Base-by-base conservation (phyloP, 2,113 vertebrate species). In the Athene noctua region DNA sequence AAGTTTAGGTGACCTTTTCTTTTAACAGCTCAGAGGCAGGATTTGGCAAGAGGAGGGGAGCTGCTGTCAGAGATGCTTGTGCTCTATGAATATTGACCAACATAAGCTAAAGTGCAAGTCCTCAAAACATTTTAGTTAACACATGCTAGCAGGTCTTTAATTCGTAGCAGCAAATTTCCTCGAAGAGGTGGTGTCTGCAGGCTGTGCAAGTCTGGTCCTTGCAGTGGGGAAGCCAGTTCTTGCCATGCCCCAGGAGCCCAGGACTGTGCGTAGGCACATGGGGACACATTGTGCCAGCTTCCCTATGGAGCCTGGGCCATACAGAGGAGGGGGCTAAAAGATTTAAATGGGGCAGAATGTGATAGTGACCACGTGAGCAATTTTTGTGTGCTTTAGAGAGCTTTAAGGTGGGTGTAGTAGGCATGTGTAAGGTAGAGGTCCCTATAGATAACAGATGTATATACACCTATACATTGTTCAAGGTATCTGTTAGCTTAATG, bases 1-100 rank as follows among this genome's bases (percentile, higher is more conserved):
- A 93, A 88, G 95, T 96, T 82, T 90, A 86, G n/a, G 55, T 90
- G 94, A 94, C 92, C 88, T 94, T 94, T 96, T 90, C 90, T 86
- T 96, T 94, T 90, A 95, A 70, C 88, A 83, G 67, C 94, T 95
- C 63, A 74, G 80, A 93, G 88, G 80, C 75, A 95, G 47, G 71
- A 90, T 93, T 88, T 94, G 82, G 63, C 88, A 80, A 40, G 62
- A 73, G 26, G 18, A 46, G 11, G 32, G 66, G 22, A 74, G 47
- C 34, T 0, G 2, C 68, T 83, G 67, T 95, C 90, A 90, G 85
- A 92, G 55, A 59, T 66, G 63, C 67, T 74, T 58, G 13, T 86
- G 59, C 46, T 81, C 75, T 93, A 27, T 90, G 88, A 92, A 86
- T 92, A 85, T 90, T 93, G 93, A 82, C 84, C 85, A 88, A 93